Percentiles rank a stretch among this genome's conserved stretches.
These are phyloP conservation scores for Oophaga sylvatica DNA, from an alignment of 2,797 vertebrate species.

Conservation along the genomic window DNA sequence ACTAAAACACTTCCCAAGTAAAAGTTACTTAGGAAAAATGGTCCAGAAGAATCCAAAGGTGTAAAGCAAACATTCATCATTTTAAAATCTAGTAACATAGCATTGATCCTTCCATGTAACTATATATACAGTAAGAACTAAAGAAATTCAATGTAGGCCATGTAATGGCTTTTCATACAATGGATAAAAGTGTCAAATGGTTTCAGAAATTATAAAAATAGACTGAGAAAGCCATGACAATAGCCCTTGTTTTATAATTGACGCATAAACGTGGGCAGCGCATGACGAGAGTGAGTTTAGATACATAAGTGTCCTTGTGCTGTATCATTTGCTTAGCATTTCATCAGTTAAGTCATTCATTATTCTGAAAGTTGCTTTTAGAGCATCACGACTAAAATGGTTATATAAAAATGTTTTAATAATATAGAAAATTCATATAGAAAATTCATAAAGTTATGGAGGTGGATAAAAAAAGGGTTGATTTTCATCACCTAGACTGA, in stretches of 20 bases:
- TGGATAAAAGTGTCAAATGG: neutral
- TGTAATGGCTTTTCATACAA: neutral
- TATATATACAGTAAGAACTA: neutral
- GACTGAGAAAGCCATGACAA: neutral
- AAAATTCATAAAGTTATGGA: too few species aligned
- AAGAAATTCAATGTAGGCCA: neutral
- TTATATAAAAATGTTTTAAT: neutral
- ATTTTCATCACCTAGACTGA: too few species aligned
- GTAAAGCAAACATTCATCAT: neutral
- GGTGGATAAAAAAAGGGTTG: too few species aligned
- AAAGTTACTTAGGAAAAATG: too few species aligned
- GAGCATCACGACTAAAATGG: neutral
- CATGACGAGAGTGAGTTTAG: neutral
- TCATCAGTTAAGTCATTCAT: neutral
- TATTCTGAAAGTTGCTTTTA: neutral
- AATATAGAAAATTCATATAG: too few species aligned
- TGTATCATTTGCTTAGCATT: neutral
- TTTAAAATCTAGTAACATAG: neutral
- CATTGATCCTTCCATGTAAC: neutral
- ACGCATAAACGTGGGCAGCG: neutral
- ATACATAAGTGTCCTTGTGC: constrained; percentile 8
- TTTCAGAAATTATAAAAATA: neutral
- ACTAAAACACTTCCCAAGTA: too few species aligned
- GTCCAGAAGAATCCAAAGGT: too few species aligned
- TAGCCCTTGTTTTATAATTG: neutral